Percentiles rank a stretch among this genome's conserved stretches.
These are phyloP conservation scores for Electrophaes corylata DNA, from an alignment of 2,888 invertebrate genomes.

Conservation along the genomic window DNA sequence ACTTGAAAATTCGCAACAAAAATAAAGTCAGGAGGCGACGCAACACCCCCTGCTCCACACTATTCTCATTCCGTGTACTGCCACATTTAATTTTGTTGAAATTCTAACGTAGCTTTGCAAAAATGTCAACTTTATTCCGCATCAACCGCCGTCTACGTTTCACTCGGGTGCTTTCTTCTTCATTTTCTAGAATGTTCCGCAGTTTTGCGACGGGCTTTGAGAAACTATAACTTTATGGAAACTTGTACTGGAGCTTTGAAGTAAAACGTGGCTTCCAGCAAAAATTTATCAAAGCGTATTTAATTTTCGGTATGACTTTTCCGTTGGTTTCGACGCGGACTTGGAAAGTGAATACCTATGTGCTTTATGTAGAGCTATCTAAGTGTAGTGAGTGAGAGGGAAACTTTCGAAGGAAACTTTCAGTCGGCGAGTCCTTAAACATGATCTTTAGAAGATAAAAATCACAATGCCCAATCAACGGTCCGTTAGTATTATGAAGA, in stretches of 20 bases:
- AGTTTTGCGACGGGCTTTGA: conserved; percentile 81
- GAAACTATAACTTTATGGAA: conserved; percentile 82
- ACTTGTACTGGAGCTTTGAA: conserved; percentile 75
- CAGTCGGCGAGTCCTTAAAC: not conserved
- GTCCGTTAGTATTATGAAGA: too few relatives aligned
- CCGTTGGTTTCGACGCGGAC: conserved; percentile 43
- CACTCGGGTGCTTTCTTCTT: conserved; percentile 78
- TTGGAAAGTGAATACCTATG: conserved; percentile 20
- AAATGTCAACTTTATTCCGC: conserved; percentile 84
- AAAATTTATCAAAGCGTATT: conserved; percentile 82
- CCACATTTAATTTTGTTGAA: conserved; percentile 84
- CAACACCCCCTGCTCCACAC: conserved; percentile 56
- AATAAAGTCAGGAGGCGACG: conserved; percentile 52
- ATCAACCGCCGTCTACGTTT: conserved; percentile 77
- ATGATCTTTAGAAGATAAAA: too few relatives aligned
- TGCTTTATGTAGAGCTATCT: conserved; percentile 1
- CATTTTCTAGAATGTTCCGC: conserved; percentile 80
- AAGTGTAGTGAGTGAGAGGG: not conserved
- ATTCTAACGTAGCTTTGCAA: conserved; percentile 83
- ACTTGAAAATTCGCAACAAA: conserved; percentile 58
- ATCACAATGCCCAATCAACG: too few relatives aligned
- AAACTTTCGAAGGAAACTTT: conserved; percentile 10
- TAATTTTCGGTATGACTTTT: conserved; percentile 82
- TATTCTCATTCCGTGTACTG: conserved; percentile 82
- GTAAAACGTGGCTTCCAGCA: conserved; percentile 78